Conservation (phyloP, 2,888 invertebrate species). For the Muscina levida region DNA sequence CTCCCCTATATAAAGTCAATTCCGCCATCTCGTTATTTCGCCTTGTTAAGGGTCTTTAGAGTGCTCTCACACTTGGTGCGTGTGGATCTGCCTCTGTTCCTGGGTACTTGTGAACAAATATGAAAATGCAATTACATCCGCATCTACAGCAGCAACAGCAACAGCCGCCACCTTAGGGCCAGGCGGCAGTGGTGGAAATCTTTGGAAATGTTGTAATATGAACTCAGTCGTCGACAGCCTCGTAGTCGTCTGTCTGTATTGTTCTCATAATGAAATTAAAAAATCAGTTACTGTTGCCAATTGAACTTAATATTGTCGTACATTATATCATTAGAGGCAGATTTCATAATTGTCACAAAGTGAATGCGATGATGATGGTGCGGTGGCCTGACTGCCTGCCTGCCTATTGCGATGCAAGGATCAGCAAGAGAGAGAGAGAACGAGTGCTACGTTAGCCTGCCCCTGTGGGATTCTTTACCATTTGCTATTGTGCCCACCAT, state of each 20-base stretch:
- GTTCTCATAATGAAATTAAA: slow-evolving; percentile 78
- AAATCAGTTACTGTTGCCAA: slow-evolving; percentile 77
- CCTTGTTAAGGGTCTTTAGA: slow-evolving; percentile 56
- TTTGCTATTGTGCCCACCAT: slow-evolving; percentile 42
- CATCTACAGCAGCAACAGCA: slow-evolving; percentile 41
- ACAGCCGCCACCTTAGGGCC: slow-evolving; percentile 25
- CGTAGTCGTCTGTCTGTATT: slow-evolving; percentile 67
- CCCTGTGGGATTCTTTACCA: slow-evolving; percentile 55
- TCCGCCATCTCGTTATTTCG: slow-evolving; percentile 61
- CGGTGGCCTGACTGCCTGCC: neutral
- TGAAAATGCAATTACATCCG: slow-evolving; percentile 63
- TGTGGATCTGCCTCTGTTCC: no score
- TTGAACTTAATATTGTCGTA: slow-evolving; percentile 59
- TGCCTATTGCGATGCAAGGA: neutral
- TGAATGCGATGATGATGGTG: neutral
- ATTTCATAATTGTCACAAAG: slow-evolving; percentile 62
- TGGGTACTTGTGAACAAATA: slow-evolving; percentile 44
- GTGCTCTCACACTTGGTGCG: neutral
- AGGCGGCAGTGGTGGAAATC: no score
- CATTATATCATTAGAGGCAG: slow-evolving; percentile 66
- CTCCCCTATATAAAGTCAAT: slow-evolving; percentile 62
- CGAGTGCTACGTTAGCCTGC: slow-evolving; percentile 43
- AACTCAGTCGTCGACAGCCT: no score
- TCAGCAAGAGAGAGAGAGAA: neutral
- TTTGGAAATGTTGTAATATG: no score